phyloP scores from a whole-genome alignment of 2,113 vertebrate species.

The Apaloderma vittatum region DNA sequence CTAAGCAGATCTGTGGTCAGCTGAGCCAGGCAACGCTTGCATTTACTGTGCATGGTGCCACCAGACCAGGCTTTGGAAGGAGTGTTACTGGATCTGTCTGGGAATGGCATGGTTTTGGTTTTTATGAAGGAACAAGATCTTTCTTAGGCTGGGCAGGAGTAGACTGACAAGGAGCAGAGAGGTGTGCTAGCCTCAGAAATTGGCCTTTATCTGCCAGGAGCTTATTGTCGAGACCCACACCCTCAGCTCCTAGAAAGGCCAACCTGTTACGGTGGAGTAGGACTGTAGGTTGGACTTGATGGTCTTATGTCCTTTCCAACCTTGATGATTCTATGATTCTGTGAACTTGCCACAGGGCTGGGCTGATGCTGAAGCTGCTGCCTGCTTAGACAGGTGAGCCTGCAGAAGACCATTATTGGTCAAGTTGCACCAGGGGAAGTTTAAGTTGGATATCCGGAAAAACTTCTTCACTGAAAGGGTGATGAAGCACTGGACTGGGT shows the following conservation, averaged over 20 bases:
- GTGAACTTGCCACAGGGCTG: neutral
- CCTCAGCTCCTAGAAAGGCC: neutral
- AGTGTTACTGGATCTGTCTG: neutral
- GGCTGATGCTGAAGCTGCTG: neutral
- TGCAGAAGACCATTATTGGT: neutral
- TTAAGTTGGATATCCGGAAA: no score
- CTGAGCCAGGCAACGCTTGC: neutral
- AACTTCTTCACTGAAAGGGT: no score
- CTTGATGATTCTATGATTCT: no score
- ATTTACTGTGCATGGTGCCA: neutral
- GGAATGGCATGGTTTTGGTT: neutral
- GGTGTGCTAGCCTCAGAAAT: neutral
- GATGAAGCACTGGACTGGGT: no score
- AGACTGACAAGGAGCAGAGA: neutral
- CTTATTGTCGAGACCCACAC: neutral
- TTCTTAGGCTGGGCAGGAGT: neutral
- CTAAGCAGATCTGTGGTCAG: neutral
- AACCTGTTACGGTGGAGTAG: no score
- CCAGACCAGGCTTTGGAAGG: neutral
- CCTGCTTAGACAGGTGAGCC: neutral
- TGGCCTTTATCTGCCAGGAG: neutral
- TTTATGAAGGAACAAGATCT: neutral
- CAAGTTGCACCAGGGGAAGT: no score
- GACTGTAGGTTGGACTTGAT: no score
- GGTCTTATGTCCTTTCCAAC: no score